Evolutionary conservation across 2,888 invertebrate genomes (phyloP), one percentile per base, ranked within the genome.

Genomic region (Mactromeris polynyma): DNA sequence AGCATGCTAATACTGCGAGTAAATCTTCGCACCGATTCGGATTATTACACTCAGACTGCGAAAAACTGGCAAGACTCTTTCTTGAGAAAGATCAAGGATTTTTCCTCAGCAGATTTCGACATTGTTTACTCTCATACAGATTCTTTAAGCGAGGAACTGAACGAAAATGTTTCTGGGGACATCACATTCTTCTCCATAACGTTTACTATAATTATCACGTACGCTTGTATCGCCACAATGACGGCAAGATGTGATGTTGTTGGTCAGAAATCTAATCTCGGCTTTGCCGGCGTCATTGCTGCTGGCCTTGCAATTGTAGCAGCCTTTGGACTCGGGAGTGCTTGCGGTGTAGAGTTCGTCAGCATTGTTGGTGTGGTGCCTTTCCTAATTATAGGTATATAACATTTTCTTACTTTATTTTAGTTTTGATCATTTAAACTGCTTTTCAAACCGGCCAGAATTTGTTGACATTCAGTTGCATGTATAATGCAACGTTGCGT

Each of bases 361-460:
- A 92, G 93, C 83, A 93, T 94, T 19, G 94, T 94, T 36, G 94
- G 94, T 9, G 92, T 93, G 26, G 93, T 93, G 87, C 95, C 95
- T 4, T 95, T 94, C 64, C 88, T 95, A 0, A 90, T 94, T 14
- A 83, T 94, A 78, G 95, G 94, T 94, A 92, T 6, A 73, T 69
- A 11, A 64, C n/a, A n/a, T n/a, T n/a, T n/a, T n/a, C n/a, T n/a
- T 90, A n/a, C n/a, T 89, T 92, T 21, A 85, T 86, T 6, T 40
- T 90, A 0, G 92, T 91, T 3, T 91, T 93, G 46, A n/a, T n/a
- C n/a, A n/a, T n/a, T n/a, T n/a, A n/a, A n/a, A n/a, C n/a, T n/a
- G n/a, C n/a, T n/a, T n/a, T n/a, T n/a, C n/a, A n/a, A n/a, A n/a
- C n/a, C n/a, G n/a, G n/a, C n/a, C n/a, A n/a, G n/a, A n/a, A n/a